Base-by-base conservation (phyloP, 2,797 vertebrate genomes). In the Pseudochaenichthys georgianus region DNA sequence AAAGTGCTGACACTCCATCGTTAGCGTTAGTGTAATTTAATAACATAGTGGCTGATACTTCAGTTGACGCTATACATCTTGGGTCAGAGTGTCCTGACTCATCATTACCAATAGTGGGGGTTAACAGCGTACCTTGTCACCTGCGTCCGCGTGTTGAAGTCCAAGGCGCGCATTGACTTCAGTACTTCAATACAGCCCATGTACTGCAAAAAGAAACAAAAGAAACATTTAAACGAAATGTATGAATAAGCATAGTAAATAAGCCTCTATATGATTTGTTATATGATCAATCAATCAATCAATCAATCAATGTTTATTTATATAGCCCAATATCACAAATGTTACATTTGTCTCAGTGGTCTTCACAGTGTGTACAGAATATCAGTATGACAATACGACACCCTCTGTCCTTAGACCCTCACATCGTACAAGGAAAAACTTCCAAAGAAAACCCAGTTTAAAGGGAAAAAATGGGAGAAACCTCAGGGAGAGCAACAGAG, bases 171-270 rank as follows among this genome's bases (percentile, higher is more conserved):
- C 98, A 99, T 99, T 16, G 98, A 99, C 69, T 97, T 97, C 64
- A 97, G 87, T 64, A 99, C 98, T 89, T 99, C 97, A 2, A 99
- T 99, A 88, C 98, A 99, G 72, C 98, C 98, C 97, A 99, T 98
- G 89, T 99, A 99, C 98, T 99, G 89, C 17, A 88, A 75, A 81
- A 77, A 70, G 17, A 87, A 15, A 84, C 2, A 71, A n/a, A 77
- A 0, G 13, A 67, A 48, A 68, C 23, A 65, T 7, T 75, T 42
- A 21, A 69, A 62, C 15, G 4, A 28, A 21, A 28, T 28, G 28
- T 28, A 38, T 9, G 34, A 38, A 38, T 38, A 1, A 38, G 13
- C 17, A 19, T 19, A 28, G n/a, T 52, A 3, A 51, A 63, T 48
- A 52, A 12, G 12, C 19, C 61, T 47, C 10, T 28, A 3, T 28